phyloP scores from a whole-genome alignment of 2,888 invertebrate genomes.

The Xanthorhoe spadicearia region DNA sequence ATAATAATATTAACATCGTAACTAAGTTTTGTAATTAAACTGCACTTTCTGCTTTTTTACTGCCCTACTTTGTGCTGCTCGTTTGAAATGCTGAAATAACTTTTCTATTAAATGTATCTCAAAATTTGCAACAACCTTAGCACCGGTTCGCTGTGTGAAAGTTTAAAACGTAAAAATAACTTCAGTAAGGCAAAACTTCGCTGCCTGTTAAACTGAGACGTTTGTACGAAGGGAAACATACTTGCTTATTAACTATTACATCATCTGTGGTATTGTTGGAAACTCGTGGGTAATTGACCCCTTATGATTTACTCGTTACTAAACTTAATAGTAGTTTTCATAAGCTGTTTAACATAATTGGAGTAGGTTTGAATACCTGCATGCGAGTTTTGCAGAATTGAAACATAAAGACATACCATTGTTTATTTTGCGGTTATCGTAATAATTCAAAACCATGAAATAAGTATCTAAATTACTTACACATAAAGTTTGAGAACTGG shows the following conservation, averaged over 20 bases:
- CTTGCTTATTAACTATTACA: conserved; percentile 31
- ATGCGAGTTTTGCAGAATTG: conserved; percentile 30
- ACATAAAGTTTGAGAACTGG: background rate
- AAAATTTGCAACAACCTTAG: background rate
- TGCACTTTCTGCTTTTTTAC: too few relatives aligned
- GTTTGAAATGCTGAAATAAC: too few relatives aligned
- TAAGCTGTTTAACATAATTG: conserved; percentile 35
- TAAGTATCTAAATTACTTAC: background rate
- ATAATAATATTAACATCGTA: too few relatives aligned
- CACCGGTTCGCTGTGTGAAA: conserved; percentile 8
- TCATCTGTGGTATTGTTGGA: conserved; percentile 47
- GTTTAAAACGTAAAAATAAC: conserved; percentile 38
- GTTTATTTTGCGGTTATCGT: background rate
- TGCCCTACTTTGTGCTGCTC: too few relatives aligned
- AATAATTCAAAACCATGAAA: background rate
- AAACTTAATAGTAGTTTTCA: conserved; percentile 37
- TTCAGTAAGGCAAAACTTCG: conserved; percentile 37
- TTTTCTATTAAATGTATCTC: background rate
- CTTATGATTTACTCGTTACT: conserved; percentile 42
- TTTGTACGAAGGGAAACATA: conserved; percentile 47
- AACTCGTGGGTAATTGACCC: conserved; percentile 48
- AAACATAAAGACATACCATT: conserved; percentile 11
- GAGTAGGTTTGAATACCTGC: conserved; percentile 27
- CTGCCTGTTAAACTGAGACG: conserved; percentile 44
- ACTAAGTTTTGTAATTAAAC: too few relatives aligned